Conservation (phyloP, 2,888 invertebrate genomes). For the Drosophila flavopinicola region DNA sequence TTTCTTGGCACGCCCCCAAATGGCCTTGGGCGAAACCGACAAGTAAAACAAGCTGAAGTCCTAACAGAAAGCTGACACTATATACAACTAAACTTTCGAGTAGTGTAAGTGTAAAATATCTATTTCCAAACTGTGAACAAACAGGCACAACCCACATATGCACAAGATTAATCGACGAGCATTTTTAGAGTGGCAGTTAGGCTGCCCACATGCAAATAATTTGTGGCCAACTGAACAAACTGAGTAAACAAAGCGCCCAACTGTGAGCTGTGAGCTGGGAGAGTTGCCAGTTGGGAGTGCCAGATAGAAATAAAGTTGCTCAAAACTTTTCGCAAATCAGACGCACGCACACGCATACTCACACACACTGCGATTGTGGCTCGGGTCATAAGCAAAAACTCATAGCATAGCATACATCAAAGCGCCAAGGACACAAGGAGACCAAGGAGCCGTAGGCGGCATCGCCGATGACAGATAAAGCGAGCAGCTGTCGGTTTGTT, state of each 20-base stretch:
- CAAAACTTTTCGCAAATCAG: constrained; percentile 55
- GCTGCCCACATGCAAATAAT: constrained; percentile 65
- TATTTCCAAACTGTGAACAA: constrained; percentile 48
- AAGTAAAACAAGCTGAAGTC: constrained; percentile 23
- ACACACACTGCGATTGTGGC: too few relatives aligned
- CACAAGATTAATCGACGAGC: constrained; percentile 67
- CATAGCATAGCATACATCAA: constrained; percentile 72
- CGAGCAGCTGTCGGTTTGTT: constrained; percentile 68
- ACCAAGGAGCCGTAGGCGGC: constrained; percentile 38
- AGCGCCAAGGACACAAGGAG: too few relatives aligned
- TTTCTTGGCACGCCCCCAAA: constrained; percentile 13
- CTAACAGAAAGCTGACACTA: constrained; percentile 32
- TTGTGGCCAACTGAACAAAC: constrained; percentile 61
- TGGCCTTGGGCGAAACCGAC: constrained; percentile 24
- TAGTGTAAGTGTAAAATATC: constrained; percentile 50
- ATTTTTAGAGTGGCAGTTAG: constrained; percentile 9
- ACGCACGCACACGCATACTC: constrained; percentile 18
- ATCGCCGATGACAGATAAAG: constrained; percentile 34
- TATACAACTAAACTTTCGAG: constrained; percentile 51
- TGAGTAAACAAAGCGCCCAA: constrained; percentile 54
- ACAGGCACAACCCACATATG: constrained; percentile 34
- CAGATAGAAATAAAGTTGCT: constrained; percentile 44
- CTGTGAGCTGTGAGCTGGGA: constrained; percentile 26
- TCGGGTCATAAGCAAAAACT: constrained; percentile 13
- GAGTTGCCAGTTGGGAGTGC: constrained; percentile 29